These are phyloP conservation scores for Caenorhabditis remanei DNA, from an alignment of 1,140 invertebrate species.

Conservation along the genomic window DNA sequence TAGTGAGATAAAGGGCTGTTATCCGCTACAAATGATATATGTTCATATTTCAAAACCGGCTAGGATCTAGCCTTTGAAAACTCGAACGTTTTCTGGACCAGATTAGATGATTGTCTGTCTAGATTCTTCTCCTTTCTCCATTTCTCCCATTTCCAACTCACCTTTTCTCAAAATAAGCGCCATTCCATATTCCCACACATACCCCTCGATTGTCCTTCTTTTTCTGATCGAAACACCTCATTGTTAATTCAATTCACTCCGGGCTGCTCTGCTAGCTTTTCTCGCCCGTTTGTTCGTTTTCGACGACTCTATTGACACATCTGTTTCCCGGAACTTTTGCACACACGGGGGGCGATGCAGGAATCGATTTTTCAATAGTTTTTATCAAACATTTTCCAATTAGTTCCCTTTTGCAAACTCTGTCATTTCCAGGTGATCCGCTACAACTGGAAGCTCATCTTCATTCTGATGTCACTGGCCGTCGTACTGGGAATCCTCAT, in stretches of 20 bases:
- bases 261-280: neutral
- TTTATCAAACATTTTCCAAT: neutral
- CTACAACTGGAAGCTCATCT: conserved; percentile 38
- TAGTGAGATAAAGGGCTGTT: too few relatives aligned
- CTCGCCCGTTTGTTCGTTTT: conserved; percentile 12
- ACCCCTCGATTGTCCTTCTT: conserved; percentile 2
- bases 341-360: neutral
- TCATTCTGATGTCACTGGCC: conserved; percentile 50
- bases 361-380: neutral
- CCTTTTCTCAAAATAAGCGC: neutral
- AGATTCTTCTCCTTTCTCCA: neutral
- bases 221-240: conserved; percentile 12
- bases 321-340: neutral
- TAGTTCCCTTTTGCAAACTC: neutral
- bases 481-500: conserved; percentile 54
- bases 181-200: neutral
- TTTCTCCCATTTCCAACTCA: neutral
- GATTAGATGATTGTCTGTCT: too few relatives aligned
- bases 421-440: conserved; percentile 32
- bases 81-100: too few relatives aligned
- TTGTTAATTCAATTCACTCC: conserved; percentile 14
- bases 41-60: too few relatives aligned
- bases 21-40: too few relatives aligned
- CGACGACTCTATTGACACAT: conserved; percentile 28
- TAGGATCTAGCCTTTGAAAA: too few relatives aligned